Conservation (phyloP, 2,888 invertebrate species). For the Pantelozetes paolii region DNA sequence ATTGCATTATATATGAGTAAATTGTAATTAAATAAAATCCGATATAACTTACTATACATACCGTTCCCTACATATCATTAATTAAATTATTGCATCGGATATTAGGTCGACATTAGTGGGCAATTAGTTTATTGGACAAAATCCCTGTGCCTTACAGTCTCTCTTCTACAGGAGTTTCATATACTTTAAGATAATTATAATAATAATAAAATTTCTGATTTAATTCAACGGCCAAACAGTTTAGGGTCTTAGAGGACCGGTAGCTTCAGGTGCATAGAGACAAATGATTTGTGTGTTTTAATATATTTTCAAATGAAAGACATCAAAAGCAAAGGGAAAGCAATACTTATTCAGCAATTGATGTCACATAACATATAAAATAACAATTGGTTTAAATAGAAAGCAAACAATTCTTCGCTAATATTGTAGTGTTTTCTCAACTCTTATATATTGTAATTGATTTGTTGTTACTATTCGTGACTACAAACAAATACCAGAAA, state of each 20-base stretch:
- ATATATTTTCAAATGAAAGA: neutral
- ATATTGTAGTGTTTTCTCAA: neutral
- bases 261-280: neutral
- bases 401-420: neutral
- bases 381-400: slow-evolving; percentile 6
- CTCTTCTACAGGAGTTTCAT: neutral
- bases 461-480: slow-evolving; percentile 20
- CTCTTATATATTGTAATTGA: neutral
- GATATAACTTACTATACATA: neutral
- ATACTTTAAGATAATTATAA: neutral
- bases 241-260: neutral
- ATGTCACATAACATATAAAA: neutral
- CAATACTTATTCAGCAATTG: slow-evolving; percentile 1
- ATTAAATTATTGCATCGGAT: slow-evolving; percentile 17
- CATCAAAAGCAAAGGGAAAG: neutral
- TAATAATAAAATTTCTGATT: neutral
- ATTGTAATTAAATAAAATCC: neutral
- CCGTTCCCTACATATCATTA: neutral
- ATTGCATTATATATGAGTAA: neutral
- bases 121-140: slow-evolving; percentile 30
- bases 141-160: neutral
- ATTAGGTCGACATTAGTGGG: slow-evolving; percentile 11
- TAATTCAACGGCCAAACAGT: neutral
- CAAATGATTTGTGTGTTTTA: neutral
- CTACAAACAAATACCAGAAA: neutral